Evolutionary conservation across 2,113 vertebrate genomes (phyloP), one percentile per base, ranked within the genome.

Genomic region (Montifringilla adamsi): DNA sequence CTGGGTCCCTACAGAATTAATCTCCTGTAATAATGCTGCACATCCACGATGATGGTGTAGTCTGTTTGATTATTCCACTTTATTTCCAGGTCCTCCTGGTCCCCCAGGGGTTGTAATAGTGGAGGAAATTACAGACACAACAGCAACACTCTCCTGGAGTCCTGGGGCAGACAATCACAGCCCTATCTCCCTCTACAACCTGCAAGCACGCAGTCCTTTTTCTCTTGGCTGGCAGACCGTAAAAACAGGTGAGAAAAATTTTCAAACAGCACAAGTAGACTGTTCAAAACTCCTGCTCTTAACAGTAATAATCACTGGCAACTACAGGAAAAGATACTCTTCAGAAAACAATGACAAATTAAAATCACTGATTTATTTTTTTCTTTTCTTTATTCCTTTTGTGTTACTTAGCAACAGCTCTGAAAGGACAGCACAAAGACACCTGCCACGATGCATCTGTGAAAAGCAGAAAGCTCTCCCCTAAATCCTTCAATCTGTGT

Each of bases 171-270:
- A 99, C 97, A 99, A 99, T 96, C 99, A 99, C 98, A 99, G 99
- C 95, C 99, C 99, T 5, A 98, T 99, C 95, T 98, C 97, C 79
- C 98, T 98, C 96, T 99, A 99, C 97, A 99, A 99, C 91, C 95
- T 99, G 81, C 99, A 99, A 97, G 99, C 99, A 43, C 98, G 99
- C 37, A 99, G 99, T 97, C 99, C 99, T 4, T 99, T 99, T 97
- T 99, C 99, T 91, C 98, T 99, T 96, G 99, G 99, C 92, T 99
- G 99, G 99, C 99, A 99, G 97, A 99, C 98, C 1, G 99, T 99
- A 90, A 99, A 97, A 95, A 99, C 99, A 98, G 99, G 99, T 99
- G 98, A 98, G 96, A 89, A 83, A 79, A 60, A 62, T 19, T 89
- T 94, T 47, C 41, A 83, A 67, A 86, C 10, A 75, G 52, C 70